Percentiles rank a stretch among this genome's conserved stretches.
Evolutionary conservation across 2,113 vertebrate species (phyloP).

Genomic region (Verasper variegatus): DNA sequence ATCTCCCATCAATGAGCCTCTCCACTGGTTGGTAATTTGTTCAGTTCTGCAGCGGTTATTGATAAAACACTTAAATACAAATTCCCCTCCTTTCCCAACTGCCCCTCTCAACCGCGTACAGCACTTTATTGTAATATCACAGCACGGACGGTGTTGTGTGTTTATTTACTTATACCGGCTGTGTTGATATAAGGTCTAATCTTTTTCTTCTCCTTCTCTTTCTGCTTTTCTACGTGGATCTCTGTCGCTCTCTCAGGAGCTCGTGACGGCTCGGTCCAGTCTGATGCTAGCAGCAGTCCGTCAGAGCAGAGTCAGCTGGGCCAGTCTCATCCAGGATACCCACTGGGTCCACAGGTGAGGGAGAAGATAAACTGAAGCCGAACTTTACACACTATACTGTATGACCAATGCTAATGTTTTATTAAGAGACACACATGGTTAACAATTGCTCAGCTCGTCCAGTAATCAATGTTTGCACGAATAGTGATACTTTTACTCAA

Average conservation of each 20-base stretch:
- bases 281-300: constrained; percentile 88
- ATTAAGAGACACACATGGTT: too few relatives aligned
- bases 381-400: neutral
- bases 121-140: constrained; percentile 75
- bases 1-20: constrained; percentile 78
- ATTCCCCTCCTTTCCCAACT: constrained; percentile 37
- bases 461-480: too few relatives aligned
- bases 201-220: constrained; percentile 23
- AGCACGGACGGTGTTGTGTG: constrained; percentile 53
- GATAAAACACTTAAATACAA: constrained; percentile 88
- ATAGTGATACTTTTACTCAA: too few relatives aligned
- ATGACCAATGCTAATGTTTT: too few relatives aligned
- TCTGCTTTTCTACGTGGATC: constrained; percentile 4
- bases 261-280: constrained; percentile 81
- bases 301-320: constrained; percentile 89
- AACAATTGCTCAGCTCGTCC: too few relatives aligned
- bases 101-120: constrained; percentile 61
- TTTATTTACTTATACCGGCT: constrained; percentile 47
- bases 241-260: constrained; percentile 63
- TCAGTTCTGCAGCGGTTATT: constrained; percentile 84
- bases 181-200: constrained; percentile 29
- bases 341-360: constrained; percentile 94
- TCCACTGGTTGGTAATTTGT: constrained; percentile 86
- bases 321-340: constrained; percentile 89
- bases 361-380: neutral